Conservation (phyloP, 2,888 invertebrate genomes). For the Colostygia pectinataria region DNA sequence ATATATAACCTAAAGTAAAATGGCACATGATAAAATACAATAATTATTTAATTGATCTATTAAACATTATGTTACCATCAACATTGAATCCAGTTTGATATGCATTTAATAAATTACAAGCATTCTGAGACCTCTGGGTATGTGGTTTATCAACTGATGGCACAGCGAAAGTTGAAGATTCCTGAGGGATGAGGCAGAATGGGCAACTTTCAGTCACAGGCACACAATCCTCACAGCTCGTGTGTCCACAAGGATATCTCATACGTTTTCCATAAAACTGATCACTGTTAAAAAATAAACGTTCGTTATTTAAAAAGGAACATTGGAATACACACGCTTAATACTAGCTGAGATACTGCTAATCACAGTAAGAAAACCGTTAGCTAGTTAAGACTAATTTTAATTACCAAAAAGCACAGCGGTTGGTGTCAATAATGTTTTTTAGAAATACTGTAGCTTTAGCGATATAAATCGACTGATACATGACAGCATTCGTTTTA, state of each 20-base stretch:
- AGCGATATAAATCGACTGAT: conserved; percentile 41
- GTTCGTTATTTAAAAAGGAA: too few relatives aligned
- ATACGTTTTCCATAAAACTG: conserved; percentile 48
- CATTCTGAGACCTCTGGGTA: conserved; percentile 50
- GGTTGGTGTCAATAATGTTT: conserved; percentile 52
- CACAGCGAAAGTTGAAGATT: conserved; percentile 10
- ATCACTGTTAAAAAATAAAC: conserved; percentile 48
- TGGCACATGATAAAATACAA: too few relatives aligned
- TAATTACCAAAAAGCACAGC: conserved; percentile 59
- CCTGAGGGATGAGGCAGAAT: conserved; percentile 49
- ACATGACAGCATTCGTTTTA: conserved; percentile 42
- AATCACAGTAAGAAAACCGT: not conserved
- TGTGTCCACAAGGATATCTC: conserved; percentile 66
- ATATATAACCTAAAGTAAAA: too few relatives aligned
- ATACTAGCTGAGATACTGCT: too few relatives aligned
- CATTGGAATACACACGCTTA: too few relatives aligned
- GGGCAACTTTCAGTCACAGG: conserved; percentile 46
- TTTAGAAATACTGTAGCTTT: conserved; percentile 50
- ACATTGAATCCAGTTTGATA: conserved; percentile 59
- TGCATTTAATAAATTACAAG: conserved; percentile 44
- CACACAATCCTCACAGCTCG: conserved; percentile 58
- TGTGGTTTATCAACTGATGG: conserved; percentile 47
- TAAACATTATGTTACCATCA: conserved; percentile 52
- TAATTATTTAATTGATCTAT: too few relatives aligned
- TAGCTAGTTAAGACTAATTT: not conserved